Percentiles rank a stretch among this genome's conserved stretches.
Conservation (phyloP, 1,140 invertebrate genomes). For the Tetraneura akinire region DNA sequence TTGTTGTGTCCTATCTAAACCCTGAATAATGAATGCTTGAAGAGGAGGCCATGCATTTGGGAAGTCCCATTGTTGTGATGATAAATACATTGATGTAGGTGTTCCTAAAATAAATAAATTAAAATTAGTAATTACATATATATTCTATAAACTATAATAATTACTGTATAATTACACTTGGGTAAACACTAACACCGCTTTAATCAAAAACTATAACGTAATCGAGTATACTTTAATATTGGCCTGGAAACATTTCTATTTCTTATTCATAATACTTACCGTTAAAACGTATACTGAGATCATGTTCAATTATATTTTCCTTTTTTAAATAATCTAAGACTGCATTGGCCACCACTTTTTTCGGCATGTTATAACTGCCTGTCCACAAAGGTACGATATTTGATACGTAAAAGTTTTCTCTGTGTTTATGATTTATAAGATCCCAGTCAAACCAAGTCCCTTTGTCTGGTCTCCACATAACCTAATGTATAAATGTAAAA, state of each 20-base stretch:
- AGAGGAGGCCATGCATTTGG: conserved; percentile 86
- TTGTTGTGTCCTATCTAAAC: conserved; percentile 62
- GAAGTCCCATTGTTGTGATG: conserved; percentile 86
- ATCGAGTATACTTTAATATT: neutral
- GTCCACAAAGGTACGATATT: conserved; percentile 77
- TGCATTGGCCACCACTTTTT: conserved; percentile 55
- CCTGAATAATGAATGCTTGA: conserved; percentile 68
- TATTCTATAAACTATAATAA: neutral
- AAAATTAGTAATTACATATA: neutral
- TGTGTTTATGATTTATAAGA: conserved; percentile 52
- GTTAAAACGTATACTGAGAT: conserved; percentile 35
- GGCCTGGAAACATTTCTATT: too few species aligned
- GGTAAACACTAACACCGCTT: neutral
- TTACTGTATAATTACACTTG: too few species aligned
- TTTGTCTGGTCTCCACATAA: conserved; percentile 67
- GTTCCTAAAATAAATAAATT: conserved; percentile 64
- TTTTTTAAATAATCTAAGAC: conserved; percentile 63
- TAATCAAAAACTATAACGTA: neutral
- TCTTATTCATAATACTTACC: conserved; percentile 39
- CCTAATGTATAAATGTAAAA: conserved; percentile 55
- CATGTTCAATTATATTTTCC: conserved; percentile 59
- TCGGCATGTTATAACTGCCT: conserved; percentile 58
- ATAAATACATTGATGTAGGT: conserved; percentile 70
- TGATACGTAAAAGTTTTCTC: conserved; percentile 71
- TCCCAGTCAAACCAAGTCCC: conserved; percentile 81